Base-by-base conservation (phyloP, 2,888 invertebrate species). In the Augiades crinisus region DNA sequence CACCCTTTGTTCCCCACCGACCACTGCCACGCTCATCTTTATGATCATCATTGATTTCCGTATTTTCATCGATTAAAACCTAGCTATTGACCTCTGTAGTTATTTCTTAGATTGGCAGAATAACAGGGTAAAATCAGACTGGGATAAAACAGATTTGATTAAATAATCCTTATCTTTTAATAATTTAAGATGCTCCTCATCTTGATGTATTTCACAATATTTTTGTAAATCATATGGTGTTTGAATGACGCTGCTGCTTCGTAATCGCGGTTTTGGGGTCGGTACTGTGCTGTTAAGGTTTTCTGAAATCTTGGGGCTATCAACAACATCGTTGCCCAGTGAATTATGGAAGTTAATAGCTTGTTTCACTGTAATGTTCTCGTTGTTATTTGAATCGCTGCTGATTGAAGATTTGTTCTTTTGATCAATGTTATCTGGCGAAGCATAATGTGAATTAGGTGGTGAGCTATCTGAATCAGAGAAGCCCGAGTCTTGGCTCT, bases 401-500 rank as follows among this genome's bases (percentile, higher is more conserved):
- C 86, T 86, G 58, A 75, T 83, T 1, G 81, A 72, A 1, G 81
- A 85, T 67, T 81, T 87, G 55, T 84, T 79, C 54, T 71, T 81
- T 3, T 70, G 66, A 47, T 82, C 77, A 38, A 68, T 72, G 43
- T 59, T 69, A 30, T 82, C 81, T 6, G 81, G 77, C 1, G 81
- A 72, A 2, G 72, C 74, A 59, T 84, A 86, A 61, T 87, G 85
- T 1, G 86, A 84, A 2, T 75, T 76, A 0, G 90, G 89, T n/a
- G 91, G 91, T 1, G 93, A 93, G 62, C 91, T 91, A 65, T 95
- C 95, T 0, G 94, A 94, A 67, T 95, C 95, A 0, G 95, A 95
- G 76, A 95, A 95, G 1, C 95, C 95, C 0, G 95, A 95, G 76
- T 95, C 95, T 77, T 94, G 94, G 67, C 95, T 95, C 56, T 94